phyloP scores from a whole-genome alignment of 2,113 vertebrate genomes.

The Syngnathus scovelli region DNA sequence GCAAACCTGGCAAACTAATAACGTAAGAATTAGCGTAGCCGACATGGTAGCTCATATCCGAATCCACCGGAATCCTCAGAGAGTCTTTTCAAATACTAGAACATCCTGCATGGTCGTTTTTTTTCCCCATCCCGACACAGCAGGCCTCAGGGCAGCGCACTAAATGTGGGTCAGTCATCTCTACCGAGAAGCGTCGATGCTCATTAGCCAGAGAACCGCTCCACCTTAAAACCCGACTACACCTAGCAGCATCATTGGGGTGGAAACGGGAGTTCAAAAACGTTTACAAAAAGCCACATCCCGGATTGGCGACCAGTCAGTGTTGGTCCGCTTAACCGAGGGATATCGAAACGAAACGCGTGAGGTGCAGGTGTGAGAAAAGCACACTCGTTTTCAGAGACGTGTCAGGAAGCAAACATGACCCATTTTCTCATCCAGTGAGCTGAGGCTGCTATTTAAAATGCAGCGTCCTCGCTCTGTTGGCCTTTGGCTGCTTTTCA shows the following conservation, averaged over 20 bases:
- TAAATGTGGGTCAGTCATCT: slow-evolving; percentile 49
- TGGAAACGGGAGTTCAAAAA: not conserved
- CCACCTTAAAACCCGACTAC: not conserved
- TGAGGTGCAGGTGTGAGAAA: not conserved
- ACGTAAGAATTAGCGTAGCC: not conserved
- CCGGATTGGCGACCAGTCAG: no score
- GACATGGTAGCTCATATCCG: not conserved
- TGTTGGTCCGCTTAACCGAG: no score
- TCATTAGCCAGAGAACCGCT: slow-evolving; percentile 34
- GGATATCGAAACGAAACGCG: not conserved
- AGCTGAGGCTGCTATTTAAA: not conserved
- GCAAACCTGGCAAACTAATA: no score
- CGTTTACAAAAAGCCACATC: not conserved
- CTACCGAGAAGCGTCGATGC: slow-evolving; percentile 34
- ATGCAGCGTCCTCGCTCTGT: slow-evolving; percentile 1
- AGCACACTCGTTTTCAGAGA: not conserved
- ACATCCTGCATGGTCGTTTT: slow-evolving; percentile 40
- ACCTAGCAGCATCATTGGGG: not conserved
- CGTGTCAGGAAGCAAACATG: slow-evolving; percentile 1
- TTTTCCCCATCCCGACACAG: slow-evolving; percentile 37
- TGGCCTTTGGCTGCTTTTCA: not conserved
- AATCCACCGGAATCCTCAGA: not conserved
- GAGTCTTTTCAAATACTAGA: not conserved
- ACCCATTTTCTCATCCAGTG: not conserved
- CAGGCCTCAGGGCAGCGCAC: slow-evolving; percentile 18